phyloP scores from a whole-genome alignment of 2,113 vertebrate species.

The Pelusios castaneus region DNA sequence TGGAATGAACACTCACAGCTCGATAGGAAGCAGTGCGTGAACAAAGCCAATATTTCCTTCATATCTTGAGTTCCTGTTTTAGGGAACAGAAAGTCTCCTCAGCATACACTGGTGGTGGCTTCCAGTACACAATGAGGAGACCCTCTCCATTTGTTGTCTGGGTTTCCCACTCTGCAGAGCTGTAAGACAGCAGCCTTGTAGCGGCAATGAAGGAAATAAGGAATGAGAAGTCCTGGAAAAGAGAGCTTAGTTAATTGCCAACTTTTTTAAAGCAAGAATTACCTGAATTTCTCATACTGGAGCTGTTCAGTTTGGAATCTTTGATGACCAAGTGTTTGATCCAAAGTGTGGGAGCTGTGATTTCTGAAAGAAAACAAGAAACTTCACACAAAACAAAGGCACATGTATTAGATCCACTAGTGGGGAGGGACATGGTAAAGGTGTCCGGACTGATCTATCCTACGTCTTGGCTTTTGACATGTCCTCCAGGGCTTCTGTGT shows the following conservation, averaged over 20 bases:
- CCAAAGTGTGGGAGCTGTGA: conserved; percentile 96
- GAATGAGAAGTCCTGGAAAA: not conserved
- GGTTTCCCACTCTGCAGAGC: not conserved
- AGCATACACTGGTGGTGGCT: accelerated
- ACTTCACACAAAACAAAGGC: not conserved
- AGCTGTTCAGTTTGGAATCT: conserved; percentile 91
- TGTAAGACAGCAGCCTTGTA: not conserved
- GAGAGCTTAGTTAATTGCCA: not conserved
- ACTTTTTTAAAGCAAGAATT: not conserved
- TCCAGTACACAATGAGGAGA: not conserved
- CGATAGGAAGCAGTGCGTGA: not conserved
- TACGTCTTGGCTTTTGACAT: not conserved
- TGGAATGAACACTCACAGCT: not conserved
- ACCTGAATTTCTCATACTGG: conserved; percentile 91
- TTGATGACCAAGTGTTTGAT: conserved; percentile 94
- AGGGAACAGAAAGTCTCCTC: not conserved
- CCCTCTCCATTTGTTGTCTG: not conserved
- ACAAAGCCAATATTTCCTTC: not conserved
- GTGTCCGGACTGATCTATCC: not conserved
- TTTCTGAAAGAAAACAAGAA: conserved; percentile 82
- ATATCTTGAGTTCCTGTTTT: not conserved
- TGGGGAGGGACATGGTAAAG: not conserved
- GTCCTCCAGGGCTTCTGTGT: not conserved
- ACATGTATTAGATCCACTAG: not conserved
- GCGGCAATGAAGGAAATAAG: not conserved